Percentiles rank a stretch among this genome's conserved stretches.
phyloP scores from a whole-genome alignment of 2,113 vertebrate genomes.

The Sciurus niger region DNA sequence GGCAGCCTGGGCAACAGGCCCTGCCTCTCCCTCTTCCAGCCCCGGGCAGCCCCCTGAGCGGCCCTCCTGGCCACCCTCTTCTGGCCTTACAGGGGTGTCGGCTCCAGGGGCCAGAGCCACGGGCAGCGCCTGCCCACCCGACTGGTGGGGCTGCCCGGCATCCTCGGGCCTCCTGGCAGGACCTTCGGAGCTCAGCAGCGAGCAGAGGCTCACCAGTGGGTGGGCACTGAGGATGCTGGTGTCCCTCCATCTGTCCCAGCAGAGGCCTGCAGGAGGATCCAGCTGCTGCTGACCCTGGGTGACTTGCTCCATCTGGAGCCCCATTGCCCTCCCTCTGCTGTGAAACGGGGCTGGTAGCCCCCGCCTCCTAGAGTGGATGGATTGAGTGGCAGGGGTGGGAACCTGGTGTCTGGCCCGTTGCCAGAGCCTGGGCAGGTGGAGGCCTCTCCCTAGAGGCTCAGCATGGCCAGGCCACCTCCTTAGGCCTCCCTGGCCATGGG shows the following conservation, averaged over 20 bases:
- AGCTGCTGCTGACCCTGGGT: not conserved
- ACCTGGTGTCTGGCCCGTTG: not conserved
- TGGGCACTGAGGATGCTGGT: fast-evolving
- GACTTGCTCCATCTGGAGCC: not conserved
- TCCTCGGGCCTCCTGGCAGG: not conserved
- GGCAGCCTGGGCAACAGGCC: not conserved
- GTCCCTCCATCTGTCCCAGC: fast-evolving
- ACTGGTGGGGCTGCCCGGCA: not conserved
- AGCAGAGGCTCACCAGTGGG: not conserved
- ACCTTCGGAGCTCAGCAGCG: not conserved
- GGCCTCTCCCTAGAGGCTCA: not conserved
- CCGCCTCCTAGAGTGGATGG: not conserved
- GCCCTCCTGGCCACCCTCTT: fast-evolving
- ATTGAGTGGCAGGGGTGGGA: not conserved
- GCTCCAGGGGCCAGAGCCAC: not conserved
- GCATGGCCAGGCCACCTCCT: fast-evolving
- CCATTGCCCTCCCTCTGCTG: not conserved
- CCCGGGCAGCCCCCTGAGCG: not conserved
- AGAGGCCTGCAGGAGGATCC: fast-evolving
- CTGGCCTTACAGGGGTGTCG: fast-evolving
- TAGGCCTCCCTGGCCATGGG: not conserved
- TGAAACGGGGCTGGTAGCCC: not conserved
- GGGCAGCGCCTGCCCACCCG: not conserved
- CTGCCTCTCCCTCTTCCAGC: not conserved
- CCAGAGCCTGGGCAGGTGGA: not conserved